phyloP scores from a whole-genome alignment of 92 coral and sea anemone species.

The Parazoanthus darwini region DNA sequence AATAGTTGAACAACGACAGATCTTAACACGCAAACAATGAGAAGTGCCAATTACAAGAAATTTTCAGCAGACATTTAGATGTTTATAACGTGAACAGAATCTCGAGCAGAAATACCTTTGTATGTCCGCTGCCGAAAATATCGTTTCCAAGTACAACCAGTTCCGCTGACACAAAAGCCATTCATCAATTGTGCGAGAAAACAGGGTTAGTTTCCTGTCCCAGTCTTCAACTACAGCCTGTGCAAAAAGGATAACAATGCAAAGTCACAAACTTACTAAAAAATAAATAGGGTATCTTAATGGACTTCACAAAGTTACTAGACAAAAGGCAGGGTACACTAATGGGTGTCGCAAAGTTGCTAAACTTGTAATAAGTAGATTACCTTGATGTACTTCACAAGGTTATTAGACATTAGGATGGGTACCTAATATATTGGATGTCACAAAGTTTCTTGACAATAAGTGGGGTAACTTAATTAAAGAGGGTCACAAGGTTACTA shows the following conservation, averaged over 20 bases:
- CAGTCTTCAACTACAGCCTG: slow-evolving; percentile 94
- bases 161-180: slow-evolving; percentile 96
- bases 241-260: not conserved
- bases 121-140: slow-evolving; percentile 96
- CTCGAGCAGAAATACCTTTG: slow-evolving; percentile 65
- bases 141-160: slow-evolving; percentile 96
- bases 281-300: not conserved
- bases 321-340: slow-evolving; percentile 52
- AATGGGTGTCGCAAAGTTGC: slow-evolving; percentile 52
- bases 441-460: not conserved
- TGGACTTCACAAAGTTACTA: not conserved
- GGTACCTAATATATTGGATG: slow-evolving; percentile 70
- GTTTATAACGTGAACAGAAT: not conserved
- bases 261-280: not conserved
- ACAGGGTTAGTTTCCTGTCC: slow-evolving; percentile 88
- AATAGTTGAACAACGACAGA: too few species aligned
- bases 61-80: not conserved
- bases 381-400: slow-evolving; percentile 91
- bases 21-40: too few species aligned
- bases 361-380: not conserved
- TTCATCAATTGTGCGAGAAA: slow-evolving; percentile 94
- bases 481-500: slow-evolving; percentile 70
- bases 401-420: slow-evolving; percentile 4
- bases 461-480: slow-evolving; percentile 63
- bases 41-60: too few species aligned